Evolutionary conservation across 2,113 vertebrate genomes (phyloP), one percentile per base, ranked within the genome.

Genomic region (Cyanoliseus patagonus): DNA sequence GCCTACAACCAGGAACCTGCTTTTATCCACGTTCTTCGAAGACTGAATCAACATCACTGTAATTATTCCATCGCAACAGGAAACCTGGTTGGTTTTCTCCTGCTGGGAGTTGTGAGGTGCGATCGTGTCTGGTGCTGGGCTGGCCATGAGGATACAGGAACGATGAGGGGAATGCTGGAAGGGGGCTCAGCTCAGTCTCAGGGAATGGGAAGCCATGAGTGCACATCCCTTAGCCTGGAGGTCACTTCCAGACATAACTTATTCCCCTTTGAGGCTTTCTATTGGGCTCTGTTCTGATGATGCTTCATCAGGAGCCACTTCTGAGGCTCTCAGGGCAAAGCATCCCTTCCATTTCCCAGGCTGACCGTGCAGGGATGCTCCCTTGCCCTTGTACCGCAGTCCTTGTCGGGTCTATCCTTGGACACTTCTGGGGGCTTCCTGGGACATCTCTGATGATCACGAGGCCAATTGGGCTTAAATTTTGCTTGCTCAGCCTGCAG

Each of bases 1-100:
- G 25, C 84, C n/a, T 63, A 2, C 74, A 47, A 5, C 17, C 1
- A 5, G 8, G 17, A 37, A 13, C 5, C 8, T 0, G 1, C 44
- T 74, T 79, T 55, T 2, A 35, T 16, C 62, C 3, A 1, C 16
- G 2, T 61, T 47, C 79, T 86, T 85, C 2, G 1, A 37, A 53
- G 55, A 30, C 2, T 31, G 44, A 46, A 28, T 68, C 59, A 15
- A 8, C 17, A 16, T 27, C 57, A 59, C 33, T n/a, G 23, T 23
- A 10, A 59, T 35, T 59, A 35, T 35, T 35, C 33, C 57, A 24
- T 59, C 22, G 3, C 22, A 52, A 4, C 27, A 51, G 74, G 59
- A n/a, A 87, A 47, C 5, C 16, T 13, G 6, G 51, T 80, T 44
- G n/a, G 10, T 25, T 87, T 81, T 59, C 28, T 91, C 11, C 73